These are phyloP conservation scores for Babylonia areolata DNA, from an alignment of 1,140 invertebrate species.

Conservation along the genomic window DNA sequence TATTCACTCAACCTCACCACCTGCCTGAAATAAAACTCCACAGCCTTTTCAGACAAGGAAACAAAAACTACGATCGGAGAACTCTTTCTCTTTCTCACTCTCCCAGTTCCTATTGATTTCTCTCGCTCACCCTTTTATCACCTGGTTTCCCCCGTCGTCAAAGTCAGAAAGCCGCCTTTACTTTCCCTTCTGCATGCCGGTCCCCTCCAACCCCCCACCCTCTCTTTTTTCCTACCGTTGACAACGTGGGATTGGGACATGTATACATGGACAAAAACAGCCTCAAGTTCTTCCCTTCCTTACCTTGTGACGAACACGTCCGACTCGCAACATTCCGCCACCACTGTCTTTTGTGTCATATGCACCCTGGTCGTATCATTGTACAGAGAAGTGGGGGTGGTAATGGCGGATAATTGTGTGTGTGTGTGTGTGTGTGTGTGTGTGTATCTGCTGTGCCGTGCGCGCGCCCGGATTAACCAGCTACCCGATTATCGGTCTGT, in stretches of 20 bases:
- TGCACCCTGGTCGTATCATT: not conserved
- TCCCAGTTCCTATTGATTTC: no score
- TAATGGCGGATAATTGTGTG: not conserved
- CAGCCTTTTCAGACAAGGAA: not conserved
- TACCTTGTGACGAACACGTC: not conserved
- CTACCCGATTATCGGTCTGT: not conserved
- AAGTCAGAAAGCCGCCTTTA: not conserved
- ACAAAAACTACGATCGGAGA: not conserved
- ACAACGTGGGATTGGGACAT: not conserved
- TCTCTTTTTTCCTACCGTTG: not conserved
- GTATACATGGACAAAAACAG: not conserved
- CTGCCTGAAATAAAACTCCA: not conserved
- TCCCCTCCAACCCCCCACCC: not conserved
- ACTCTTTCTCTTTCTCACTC: not conserved
- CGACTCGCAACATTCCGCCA: slow-evolving; percentile 6
- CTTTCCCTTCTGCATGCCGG: not conserved
- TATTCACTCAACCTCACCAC: not conserved
- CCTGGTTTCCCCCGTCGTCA: no score
- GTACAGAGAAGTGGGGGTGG: not conserved
- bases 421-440: not conserved
- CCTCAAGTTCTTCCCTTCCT: not conserved
- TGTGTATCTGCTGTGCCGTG: not conserved
- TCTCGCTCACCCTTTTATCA: no score
- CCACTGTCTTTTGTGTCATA: not conserved
- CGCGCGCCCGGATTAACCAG: not conserved